Evolutionary conservation across 2,888 invertebrate species (phyloP), one percentile per base, ranked within the genome.

Genomic region (Aleiodes alternator): DNA sequence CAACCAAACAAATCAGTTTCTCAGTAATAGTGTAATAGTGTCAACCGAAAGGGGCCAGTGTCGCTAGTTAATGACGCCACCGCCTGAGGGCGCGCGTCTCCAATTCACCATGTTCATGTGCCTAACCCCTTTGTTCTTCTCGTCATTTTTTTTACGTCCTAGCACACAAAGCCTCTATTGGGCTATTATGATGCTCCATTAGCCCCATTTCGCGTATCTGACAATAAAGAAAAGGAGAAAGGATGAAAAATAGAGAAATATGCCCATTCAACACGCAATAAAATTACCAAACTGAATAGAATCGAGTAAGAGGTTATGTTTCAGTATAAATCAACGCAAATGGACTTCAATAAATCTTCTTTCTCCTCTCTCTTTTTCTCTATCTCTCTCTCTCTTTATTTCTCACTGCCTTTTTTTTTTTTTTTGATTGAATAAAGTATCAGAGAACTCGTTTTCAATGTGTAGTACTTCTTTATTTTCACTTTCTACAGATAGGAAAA

Each of bases 401-500:
- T 14, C 23, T 16, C 55, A 16, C 3, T 43, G 43, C 9, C 43
- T 43, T 43, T 43, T 11, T 23, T 23, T 23, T 23, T 23, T 23
- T 23, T 2, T 23, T 23, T 34, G 9, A 43, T 43, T 43, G 43
- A 43, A 43, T 43, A 43, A 43, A 43, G 43, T 43, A 43, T 64
- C 34, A 64, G 64, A 61, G 61, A 23, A 64, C 64, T 64, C 23
- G 43, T 23, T 43, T 64, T 59, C 7, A 48, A 11, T 43, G 43
- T 43, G 43, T 7, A 3, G 38, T 38, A 38, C 11, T 43, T 48
- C 34, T n/a, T 16, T 48, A 59, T 73, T 73, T 73, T 73, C 73
- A 69, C 73, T 73, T 73, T 73, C 73, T 59, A 69, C 50, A 7
- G 56, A 38, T 12, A 48, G 16, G 64, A n/a, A 43, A 11, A 61